Percentiles rank a stretch among this genome's conserved stretches.
Conservation (phyloP, 2,888 invertebrate species). For the Yponomeuta malinellus region DNA sequence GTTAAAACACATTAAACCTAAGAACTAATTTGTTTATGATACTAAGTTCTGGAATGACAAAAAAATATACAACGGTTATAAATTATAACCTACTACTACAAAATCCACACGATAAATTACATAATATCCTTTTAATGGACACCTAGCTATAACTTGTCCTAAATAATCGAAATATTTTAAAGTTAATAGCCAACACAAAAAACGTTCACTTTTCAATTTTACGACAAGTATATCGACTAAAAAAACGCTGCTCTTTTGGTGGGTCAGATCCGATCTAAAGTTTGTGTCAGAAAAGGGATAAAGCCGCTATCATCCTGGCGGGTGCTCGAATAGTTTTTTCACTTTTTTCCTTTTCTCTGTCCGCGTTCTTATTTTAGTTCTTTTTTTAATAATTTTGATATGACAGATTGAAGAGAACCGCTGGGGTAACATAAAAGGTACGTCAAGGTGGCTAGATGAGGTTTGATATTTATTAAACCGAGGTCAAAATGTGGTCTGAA, state of each 20-base stretch:
- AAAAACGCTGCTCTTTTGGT: slow-evolving; percentile 51
- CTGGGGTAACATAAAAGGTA: slow-evolving; percentile 34
- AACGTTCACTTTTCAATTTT: slow-evolving; percentile 59
- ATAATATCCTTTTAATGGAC: slow-evolving; percentile 57
- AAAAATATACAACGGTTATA: slow-evolving; percentile 9
- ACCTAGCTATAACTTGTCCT: slow-evolving; percentile 58
- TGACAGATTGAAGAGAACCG: slow-evolving; percentile 67
- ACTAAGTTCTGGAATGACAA: too few species aligned
- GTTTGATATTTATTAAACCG: neutral
- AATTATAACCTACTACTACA: slow-evolving; percentile 39
- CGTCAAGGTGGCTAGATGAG: slow-evolving; percentile 35
- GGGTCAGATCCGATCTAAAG: slow-evolving; percentile 62
- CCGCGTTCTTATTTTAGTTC: slow-evolving; percentile 31
- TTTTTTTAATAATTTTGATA: slow-evolving; percentile 56
- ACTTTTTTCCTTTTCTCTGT: slow-evolving; percentile 24
- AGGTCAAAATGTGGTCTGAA: slow-evolving; percentile 9
- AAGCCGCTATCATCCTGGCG: slow-evolving; percentile 56
- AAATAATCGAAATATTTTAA: slow-evolving; percentile 69
- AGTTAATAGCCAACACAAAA: slow-evolving; percentile 53
- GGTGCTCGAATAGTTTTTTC: slow-evolving; percentile 53
- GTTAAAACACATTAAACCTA: too few species aligned
- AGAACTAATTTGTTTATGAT: too few species aligned
- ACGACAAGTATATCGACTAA: slow-evolving; percentile 54
- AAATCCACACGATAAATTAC: slow-evolving; percentile 61
- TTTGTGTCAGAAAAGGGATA: slow-evolving; percentile 68